A percentile compares a stretch with the other conserved stretches of the same genome.
phyloP scores from a whole-genome alignment of 2,888 invertebrate genomes.

The Glaucopsyche alexis region DNA sequence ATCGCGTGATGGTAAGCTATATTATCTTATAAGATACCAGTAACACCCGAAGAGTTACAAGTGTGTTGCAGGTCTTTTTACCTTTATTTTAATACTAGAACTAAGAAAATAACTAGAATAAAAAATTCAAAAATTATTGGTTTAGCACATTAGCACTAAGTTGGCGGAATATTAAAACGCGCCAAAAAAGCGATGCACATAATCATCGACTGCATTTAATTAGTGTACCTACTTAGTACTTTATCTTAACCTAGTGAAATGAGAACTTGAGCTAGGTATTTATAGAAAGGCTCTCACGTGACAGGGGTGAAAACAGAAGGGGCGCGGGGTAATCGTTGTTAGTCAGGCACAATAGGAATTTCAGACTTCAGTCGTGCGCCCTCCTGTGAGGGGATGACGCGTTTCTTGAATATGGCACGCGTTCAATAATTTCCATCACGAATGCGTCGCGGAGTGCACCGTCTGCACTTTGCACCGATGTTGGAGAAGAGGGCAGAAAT shows the following conservation, averaged over 20 bases:
- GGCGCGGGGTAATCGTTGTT: slow-evolving; percentile 32
- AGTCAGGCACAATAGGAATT: slow-evolving; percentile 38
- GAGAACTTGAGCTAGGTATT: slow-evolving; percentile 23
- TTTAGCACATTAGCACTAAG: no score
- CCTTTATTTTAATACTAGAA: no score
- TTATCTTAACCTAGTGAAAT: slow-evolving; percentile 15
- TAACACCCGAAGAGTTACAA: no score
- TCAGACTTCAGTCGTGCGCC: slow-evolving; percentile 50
- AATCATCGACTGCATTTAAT: slow-evolving; percentile 5
- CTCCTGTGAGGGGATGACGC: slow-evolving; percentile 45
- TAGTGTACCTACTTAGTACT: slow-evolving; percentile 5
- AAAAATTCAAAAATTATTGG: no score
- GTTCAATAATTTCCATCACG: slow-evolving; percentile 37
- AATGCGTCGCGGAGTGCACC: slow-evolving; percentile 8
- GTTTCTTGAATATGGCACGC: slow-evolving; percentile 38
- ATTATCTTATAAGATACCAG: no score
- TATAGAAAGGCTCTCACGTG: slow-evolving; percentile 25
- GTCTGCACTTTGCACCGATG: slow-evolving; percentile 8
- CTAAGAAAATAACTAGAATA: no score
- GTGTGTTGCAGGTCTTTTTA: no score
- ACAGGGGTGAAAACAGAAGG: slow-evolving; percentile 31
- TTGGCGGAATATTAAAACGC: background rate
- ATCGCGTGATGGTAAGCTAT: no score
- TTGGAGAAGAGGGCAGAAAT: slow-evolving; percentile 37
- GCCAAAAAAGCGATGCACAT: background rate